Conservation (phyloP, 2,113 vertebrate species). For the Eublepharis macularius region DNA sequence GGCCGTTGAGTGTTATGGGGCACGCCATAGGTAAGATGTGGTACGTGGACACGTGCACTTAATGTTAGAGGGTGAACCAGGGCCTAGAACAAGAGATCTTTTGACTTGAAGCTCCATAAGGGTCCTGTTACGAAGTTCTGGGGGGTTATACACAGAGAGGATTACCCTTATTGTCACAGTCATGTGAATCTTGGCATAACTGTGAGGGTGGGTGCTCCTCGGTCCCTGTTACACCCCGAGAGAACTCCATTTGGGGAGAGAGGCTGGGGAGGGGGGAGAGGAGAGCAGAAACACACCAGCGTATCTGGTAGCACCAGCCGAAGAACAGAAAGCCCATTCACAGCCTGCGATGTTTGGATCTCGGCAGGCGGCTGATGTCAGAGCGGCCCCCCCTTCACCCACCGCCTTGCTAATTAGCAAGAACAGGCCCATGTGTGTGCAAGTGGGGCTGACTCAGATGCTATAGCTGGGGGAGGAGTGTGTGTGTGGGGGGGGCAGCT, state of each 20-base stretch:
- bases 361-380: constrained; percentile 15
- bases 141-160: not conserved
- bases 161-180: not conserved
- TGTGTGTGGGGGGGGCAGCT: not conserved
- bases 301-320: constrained; percentile 21
- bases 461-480: not conserved
- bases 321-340: constrained; percentile 28
- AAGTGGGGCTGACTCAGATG: not conserved
- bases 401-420: constrained; percentile 48
- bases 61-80: not conserved
- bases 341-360: not conserved
- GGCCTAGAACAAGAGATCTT: no score
- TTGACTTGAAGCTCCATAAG: not conserved
- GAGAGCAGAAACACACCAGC: constrained; percentile 1
- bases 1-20: not conserved
- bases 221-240: not conserved
- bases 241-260: not conserved
- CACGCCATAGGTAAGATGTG: not conserved
- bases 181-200: constrained; percentile 27
- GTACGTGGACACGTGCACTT: no score
- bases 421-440: constrained; percentile 70
- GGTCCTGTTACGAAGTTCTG: not conserved
- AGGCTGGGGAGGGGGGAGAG: not conserved
- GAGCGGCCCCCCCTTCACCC: constrained; percentile 20
- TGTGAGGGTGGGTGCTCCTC: constrained; percentile 40